A percentile compares a stretch with the other conserved stretches of the same genome.
Conservation (phyloP, 2,888 invertebrate genomes). For the Cryptus viduatorius region DNA sequence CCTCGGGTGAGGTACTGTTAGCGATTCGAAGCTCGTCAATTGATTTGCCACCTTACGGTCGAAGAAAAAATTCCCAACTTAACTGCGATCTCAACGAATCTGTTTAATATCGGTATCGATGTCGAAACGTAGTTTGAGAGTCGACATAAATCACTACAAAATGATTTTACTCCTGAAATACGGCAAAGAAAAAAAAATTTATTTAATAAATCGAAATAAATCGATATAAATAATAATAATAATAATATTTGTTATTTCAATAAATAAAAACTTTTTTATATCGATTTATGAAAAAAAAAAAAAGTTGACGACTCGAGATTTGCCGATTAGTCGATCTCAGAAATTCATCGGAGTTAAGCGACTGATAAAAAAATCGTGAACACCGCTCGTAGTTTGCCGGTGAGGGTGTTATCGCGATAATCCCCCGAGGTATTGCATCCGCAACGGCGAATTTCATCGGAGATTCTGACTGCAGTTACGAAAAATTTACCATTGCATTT, state of each 20-base stretch:
- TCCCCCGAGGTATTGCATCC: slow-evolving; percentile 4
- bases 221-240: no score
- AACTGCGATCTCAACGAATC: no score
- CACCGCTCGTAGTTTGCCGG: background rate
- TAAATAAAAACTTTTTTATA: no score
- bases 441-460: slow-evolving; percentile 35
- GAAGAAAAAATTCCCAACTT: background rate
- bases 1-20: slow-evolving; percentile 13
- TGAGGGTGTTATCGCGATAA: slow-evolving; percentile 17
- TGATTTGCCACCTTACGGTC: background rate
- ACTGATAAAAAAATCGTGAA: background rate
- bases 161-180: no score
- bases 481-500: slow-evolving; percentile 67
- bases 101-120: no score
- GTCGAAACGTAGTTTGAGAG: no score
- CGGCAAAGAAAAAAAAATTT: no score
- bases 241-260: no score
- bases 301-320: no score
- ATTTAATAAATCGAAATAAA: no score
- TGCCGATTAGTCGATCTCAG: background rate
- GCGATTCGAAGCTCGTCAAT: slow-evolving; percentile 19
- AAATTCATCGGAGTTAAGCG: background rate
- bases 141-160: no score
- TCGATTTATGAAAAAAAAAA: no score
- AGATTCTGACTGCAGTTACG: slow-evolving; percentile 40